These are phyloP conservation scores for Pseudomyrmex sp. DNA, from an alignment of 1,140 invertebrate genomes.

Conservation along the genomic window DNA sequence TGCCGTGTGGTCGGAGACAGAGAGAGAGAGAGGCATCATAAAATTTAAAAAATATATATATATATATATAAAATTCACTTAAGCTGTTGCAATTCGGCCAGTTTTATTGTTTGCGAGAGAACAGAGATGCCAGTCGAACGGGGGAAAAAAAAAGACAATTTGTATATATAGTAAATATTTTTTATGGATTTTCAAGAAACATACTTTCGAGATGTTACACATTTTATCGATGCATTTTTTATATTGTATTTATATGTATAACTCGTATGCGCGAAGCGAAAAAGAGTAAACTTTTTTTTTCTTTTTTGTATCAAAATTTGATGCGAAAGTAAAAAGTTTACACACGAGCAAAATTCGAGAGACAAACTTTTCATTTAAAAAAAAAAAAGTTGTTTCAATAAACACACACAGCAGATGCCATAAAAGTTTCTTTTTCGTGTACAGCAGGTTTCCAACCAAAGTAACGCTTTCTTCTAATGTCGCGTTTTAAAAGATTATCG, in stretches of 20 bases:
- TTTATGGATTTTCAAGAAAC: conserved; percentile 58
- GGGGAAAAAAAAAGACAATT: conserved; percentile 20
- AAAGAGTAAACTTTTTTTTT: background rate
- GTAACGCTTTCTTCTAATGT: conserved; percentile 40
- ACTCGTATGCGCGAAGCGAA: conserved; percentile 42
- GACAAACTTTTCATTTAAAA: background rate
- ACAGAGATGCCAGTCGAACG: background rate
- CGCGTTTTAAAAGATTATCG: conserved; percentile 1
- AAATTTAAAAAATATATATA: background rate
- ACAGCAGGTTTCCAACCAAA: conserved; percentile 48
- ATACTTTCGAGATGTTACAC: conserved; percentile 45
- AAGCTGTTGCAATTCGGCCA: background rate
- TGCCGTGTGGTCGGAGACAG: conserved; percentile 34
- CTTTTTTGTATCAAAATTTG: conserved; percentile 13
- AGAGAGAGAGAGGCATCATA: too few species aligned
- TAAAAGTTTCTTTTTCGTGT: conserved; percentile 22
- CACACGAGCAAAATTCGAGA: background rate
- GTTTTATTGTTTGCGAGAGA: background rate
- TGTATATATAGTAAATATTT: conserved; percentile 73
- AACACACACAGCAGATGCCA: conserved; percentile 37
- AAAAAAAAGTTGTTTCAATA: conserved; percentile 23
- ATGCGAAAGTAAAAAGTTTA: background rate
- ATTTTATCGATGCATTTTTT: conserved; percentile 46
- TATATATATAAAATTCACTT: background rate
- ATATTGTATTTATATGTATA: conserved; percentile 48